These are phyloP conservation scores for Sialis fuliginosa DNA, from an alignment of 2,888 invertebrate genomes.

Conservation along the genomic window DNA sequence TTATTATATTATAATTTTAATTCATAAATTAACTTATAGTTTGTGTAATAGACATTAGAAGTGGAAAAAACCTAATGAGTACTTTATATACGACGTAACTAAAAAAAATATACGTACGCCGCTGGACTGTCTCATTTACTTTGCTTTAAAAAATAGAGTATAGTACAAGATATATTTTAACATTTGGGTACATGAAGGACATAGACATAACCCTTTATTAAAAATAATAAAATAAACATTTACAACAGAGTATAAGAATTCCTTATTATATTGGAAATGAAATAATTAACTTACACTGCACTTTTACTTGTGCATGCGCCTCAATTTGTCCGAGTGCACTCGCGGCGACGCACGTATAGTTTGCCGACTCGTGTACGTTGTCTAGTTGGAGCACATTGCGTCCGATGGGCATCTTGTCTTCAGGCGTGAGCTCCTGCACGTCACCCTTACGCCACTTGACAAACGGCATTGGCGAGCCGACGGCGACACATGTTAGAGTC, in stretches of 20 bases:
- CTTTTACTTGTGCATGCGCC: constrained; percentile 73
- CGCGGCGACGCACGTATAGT: constrained; percentile 93
- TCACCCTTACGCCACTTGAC: constrained; percentile 84
- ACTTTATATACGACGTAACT: no score
- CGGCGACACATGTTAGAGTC: constrained; percentile 91
- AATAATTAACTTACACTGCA: constrained; percentile 63
- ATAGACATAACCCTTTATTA: no score
- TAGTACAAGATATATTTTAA: no score
- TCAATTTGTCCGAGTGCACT: constrained; percentile 89
- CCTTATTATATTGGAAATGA: not conserved
- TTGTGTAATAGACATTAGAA: no score
- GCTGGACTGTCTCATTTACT: no score
- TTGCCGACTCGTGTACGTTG: constrained; percentile 80
- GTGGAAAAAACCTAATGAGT: no score
- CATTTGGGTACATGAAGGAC: no score
- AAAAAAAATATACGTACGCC: no score
- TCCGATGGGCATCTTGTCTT: constrained; percentile 70
- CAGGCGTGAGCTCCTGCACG: constrained; percentile 69
- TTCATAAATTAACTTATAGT: no score
- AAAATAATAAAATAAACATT: no score
- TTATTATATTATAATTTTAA: no score
- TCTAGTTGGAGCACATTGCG: constrained; percentile 73
- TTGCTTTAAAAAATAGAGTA: no score
- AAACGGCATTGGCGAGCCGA: constrained; percentile 95
- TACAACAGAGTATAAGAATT: constrained; percentile 1